Base-by-base conservation (phyloP, 2,113 vertebrate genomes). In the Pyxicephalus adspersus region DNA sequence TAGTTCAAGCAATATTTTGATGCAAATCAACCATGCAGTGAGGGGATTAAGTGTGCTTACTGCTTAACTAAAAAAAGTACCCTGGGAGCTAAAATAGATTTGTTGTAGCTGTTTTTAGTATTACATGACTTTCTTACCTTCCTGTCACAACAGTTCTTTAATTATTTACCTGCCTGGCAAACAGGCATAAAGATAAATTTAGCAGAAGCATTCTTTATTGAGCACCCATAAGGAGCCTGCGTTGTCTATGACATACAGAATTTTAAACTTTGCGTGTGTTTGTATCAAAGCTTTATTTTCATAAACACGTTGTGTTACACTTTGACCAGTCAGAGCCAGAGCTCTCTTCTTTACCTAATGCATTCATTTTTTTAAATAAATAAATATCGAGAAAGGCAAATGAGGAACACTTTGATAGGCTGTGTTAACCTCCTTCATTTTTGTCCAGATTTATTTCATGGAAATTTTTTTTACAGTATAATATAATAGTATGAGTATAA, bases 1-100 rank as follows among this genome's bases (percentile, higher is more conserved):
- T 72, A 58, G n/a, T 67, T 67, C 38, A 65, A 55, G 8, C 22
- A 31, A 29, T 80, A 22, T 71, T 63, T 78, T 78, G 64, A 58
- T 71, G 34, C 67, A 71, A 28, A 34, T 80, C 77, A 80, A 52
- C 66, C 77, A 15, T 72, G 63, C 71, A 63, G 22, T 57, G 22
- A 63, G 77, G 11, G 22, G 77, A 80, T 80, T 70, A 80, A 51
- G 65, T 51, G 34, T 28, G 65, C 60, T 70, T 70, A 80, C 23
- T 28, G 65, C 60, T 70, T 70, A 80, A 25, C 34, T 55, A 18
- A 57, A 80, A 80, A 68, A 50, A 71, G 20, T 55, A 72, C 22
- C 28, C 4, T 61, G 9, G 34, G 51, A 61, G 16, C 26, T 51
- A 65, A 65, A 78, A 80, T 57, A 80, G 77, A 23, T 50, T 16